Evolutionary conservation across 2,113 vertebrate genomes (phyloP).

Genomic region (Apeltes quadracus): DNA sequence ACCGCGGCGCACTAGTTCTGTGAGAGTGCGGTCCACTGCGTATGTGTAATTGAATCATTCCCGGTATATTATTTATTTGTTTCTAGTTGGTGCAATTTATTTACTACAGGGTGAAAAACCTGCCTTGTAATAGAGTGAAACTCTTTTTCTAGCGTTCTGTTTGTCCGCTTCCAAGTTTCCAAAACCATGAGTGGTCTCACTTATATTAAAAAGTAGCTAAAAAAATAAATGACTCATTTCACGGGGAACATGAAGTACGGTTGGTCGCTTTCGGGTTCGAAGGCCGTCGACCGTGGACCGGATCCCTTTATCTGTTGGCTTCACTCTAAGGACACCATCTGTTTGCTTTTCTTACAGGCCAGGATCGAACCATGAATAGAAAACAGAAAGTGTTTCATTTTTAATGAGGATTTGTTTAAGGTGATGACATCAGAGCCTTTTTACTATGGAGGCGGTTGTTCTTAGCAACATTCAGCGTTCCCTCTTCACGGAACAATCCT

Average conservation of each 20-base stretch:
- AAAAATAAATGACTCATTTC: slow-evolving; percentile 22
- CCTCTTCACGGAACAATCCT: slow-evolving; percentile 5
- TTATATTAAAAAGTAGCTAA: slow-evolving; percentile 3
- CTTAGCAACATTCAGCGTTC: background rate
- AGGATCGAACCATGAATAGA: background rate
- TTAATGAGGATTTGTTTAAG: slow-evolving; percentile 14
- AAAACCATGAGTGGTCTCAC: slow-evolving; percentile 25
- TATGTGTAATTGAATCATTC: slow-evolving; percentile 11
- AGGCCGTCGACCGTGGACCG: too few relatives aligned
- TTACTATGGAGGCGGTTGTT: slow-evolving; percentile 9
- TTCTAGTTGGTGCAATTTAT: slow-evolving; percentile 7
- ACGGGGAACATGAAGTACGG: slow-evolving; percentile 12
- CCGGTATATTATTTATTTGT: background rate
- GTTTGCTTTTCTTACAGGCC: background rate
- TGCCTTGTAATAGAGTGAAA: slow-evolving; percentile 42
- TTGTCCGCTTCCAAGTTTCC: slow-evolving; percentile 50
- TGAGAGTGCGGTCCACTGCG: slow-evolving; percentile 21
- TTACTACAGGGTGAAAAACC: background rate
- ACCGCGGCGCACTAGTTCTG: slow-evolving; percentile 8
- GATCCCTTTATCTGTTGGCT: background rate
- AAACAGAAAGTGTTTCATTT: background rate
- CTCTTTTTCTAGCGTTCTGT: slow-evolving; percentile 26
- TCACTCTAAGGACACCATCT: background rate
- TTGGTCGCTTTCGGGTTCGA: slow-evolving; percentile 5
- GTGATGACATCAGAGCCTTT: slow-evolving; percentile 18